Evolutionary conservation across 2,888 invertebrate species (phyloP).

Genomic region (Clivina fossor): DNA sequence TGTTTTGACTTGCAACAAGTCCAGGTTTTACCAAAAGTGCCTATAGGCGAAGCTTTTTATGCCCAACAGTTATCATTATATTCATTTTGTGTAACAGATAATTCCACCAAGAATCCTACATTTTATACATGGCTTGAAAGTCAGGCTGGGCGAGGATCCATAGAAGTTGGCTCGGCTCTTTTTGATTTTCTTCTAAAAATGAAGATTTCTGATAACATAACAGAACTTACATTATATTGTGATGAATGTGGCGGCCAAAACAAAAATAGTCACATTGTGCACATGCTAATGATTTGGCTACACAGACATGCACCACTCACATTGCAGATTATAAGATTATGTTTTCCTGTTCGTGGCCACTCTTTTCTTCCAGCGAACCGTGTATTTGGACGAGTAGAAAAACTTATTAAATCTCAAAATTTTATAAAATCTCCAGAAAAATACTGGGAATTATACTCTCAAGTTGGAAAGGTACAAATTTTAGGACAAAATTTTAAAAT

Average conservation of each 20-base stretch:
- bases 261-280: constrained; percentile 40
- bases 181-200: constrained; percentile 27
- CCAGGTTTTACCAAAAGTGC: constrained; percentile 40
- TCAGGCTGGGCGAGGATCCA: constrained; percentile 37
- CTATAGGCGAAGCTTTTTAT: constrained; percentile 43
- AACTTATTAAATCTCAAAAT: neutral
- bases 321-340: constrained; percentile 37
- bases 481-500: constrained; percentile 12
- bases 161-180: constrained; percentile 40
- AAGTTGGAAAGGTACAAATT: constrained; percentile 15
- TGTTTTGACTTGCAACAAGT: constrained; percentile 44
- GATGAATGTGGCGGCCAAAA: constrained; percentile 43
- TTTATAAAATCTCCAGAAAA: neutral
- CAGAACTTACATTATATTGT: constrained; percentile 37
- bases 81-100: constrained; percentile 39
- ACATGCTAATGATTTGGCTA: constrained; percentile 39
- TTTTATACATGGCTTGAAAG: constrained; percentile 41
- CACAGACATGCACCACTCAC: constrained; percentile 35
- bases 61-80: constrained; percentile 40
- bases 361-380: constrained; percentile 11
- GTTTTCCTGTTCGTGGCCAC: constrained; percentile 27
- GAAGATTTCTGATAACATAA: constrained; percentile 4
- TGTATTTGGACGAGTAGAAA: constrained; percentile 16
- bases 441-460: constrained; percentile 6
- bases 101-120: constrained; percentile 37